These are phyloP conservation scores for Bergia puertoricense DNA, from an alignment of 92 coral and sea anemone species.

Conservation along the genomic window DNA sequence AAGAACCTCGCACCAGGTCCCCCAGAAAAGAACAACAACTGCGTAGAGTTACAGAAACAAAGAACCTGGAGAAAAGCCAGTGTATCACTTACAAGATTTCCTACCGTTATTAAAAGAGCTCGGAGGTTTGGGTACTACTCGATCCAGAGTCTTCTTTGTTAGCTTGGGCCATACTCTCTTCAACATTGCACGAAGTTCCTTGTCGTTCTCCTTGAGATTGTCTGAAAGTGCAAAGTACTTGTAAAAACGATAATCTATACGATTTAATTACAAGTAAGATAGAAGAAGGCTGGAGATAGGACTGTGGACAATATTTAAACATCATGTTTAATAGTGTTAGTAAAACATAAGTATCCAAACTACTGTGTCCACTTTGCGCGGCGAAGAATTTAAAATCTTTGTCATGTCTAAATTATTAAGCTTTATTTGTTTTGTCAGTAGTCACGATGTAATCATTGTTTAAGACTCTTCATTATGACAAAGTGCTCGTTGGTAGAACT, in stretches of 20 bases:
- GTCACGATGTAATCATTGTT: too few species aligned
- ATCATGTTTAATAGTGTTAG: background rate
- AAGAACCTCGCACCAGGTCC: background rate
- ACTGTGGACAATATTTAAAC: background rate
- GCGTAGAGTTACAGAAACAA: background rate
- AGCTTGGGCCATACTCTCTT: conserved; percentile 99
- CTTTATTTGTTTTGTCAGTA: too few species aligned
- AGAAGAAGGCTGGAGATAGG: background rate
- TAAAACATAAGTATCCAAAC: too few species aligned
- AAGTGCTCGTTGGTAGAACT: too few species aligned
- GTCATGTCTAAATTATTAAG: too few species aligned
- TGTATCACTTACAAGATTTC: conserved; percentile 25
- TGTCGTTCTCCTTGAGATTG: conserved; percentile 95
- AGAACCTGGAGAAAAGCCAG: conserved; percentile 9
- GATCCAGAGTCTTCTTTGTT: conserved; percentile 96
- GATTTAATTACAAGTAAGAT: too few species aligned
- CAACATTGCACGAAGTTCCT: conserved; percentile 93
- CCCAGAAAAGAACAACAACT: background rate
- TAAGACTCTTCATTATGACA: too few species aligned
- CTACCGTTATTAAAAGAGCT: conserved; percentile 87
- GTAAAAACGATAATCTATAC: background rate
- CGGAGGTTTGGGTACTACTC: conserved; percentile 98
- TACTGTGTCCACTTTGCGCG: too few species aligned
- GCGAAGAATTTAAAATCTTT: too few species aligned
- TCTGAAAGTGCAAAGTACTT: conserved; percentile 54